These are phyloP conservation scores for Heliconius hewitsoni DNA, from an alignment of 1,140 invertebrate species.

Conservation along the genomic window DNA sequence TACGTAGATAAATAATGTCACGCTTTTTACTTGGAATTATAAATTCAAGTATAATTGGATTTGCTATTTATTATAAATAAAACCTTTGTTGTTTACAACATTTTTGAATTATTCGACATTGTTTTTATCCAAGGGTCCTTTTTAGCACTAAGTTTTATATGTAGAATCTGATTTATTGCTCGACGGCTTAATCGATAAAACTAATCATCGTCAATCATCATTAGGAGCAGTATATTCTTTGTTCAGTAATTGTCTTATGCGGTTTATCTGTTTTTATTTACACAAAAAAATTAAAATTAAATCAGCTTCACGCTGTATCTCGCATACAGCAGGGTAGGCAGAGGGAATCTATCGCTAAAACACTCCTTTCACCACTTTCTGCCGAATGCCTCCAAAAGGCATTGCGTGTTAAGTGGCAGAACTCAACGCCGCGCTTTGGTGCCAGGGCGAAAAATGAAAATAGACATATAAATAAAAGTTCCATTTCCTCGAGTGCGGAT, in stretches of 20 bases:
- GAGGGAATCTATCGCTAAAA: no score
- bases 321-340: no score
- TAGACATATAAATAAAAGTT: no score
- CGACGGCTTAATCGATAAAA: constrained; percentile 1
- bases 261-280: not conserved
- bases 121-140: not conserved
- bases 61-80: not conserved
- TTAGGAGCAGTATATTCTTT: not conserved
- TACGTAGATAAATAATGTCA: not conserved
- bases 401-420: no score
- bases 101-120: not conserved
- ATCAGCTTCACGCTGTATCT: no score
- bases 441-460: no score
- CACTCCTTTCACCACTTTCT: no score
- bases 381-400: no score
- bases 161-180: not conserved
- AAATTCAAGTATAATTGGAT: not conserved
- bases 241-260: not conserved
- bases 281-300: no score
- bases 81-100: not conserved
- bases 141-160: not conserved
- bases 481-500: no score
- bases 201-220: not conserved
- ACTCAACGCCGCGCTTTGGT: no score
- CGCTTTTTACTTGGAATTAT: not conserved